Evolutionary conservation across 2,888 invertebrate genomes (phyloP).

Genomic region (Malacosoma neustria): DNA sequence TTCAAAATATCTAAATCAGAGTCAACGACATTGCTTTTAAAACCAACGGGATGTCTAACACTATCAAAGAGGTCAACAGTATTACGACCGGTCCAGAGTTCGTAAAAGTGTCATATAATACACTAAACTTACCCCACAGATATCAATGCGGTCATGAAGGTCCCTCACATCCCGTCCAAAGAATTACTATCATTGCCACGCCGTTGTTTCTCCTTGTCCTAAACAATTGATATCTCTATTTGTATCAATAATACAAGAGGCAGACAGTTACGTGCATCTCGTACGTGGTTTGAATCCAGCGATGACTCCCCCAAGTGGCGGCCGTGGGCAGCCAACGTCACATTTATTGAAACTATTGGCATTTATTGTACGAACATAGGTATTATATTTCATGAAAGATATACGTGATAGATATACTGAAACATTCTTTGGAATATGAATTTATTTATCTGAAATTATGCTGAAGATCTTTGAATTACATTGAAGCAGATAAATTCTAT

Average conservation of each 20-base stretch:
- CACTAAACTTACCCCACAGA: constrained; percentile 34
- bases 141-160: constrained; percentile 41
- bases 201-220: constrained; percentile 58
- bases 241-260: constrained; percentile 70
- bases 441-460: too few relatives aligned
- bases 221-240: constrained; percentile 74
- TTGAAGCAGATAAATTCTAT: too few relatives aligned
- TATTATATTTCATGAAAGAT: constrained; percentile 11
- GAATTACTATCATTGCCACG: constrained; percentile 57
- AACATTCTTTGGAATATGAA: not conserved
- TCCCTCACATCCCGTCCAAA: constrained; percentile 36
- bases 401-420: not conserved
- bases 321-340: constrained; percentile 21
- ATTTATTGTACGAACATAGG: constrained; percentile 23
- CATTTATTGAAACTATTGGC: constrained; percentile 49
- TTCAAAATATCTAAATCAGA: constrained; percentile 12
- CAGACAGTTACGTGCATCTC: constrained; percentile 64
- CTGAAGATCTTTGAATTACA: too few relatives aligned
- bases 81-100: constrained; percentile 32
- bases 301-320: constrained; percentile 24
- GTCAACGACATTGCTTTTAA: constrained; percentile 17
- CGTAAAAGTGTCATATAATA: constrained; percentile 42
- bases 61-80: constrained; percentile 36
- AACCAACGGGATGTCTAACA: constrained; percentile 15
- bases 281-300: constrained; percentile 62